phyloP scores from a whole-genome alignment of 2,888 invertebrate genomes.

The Drosophila incognita region DNA sequence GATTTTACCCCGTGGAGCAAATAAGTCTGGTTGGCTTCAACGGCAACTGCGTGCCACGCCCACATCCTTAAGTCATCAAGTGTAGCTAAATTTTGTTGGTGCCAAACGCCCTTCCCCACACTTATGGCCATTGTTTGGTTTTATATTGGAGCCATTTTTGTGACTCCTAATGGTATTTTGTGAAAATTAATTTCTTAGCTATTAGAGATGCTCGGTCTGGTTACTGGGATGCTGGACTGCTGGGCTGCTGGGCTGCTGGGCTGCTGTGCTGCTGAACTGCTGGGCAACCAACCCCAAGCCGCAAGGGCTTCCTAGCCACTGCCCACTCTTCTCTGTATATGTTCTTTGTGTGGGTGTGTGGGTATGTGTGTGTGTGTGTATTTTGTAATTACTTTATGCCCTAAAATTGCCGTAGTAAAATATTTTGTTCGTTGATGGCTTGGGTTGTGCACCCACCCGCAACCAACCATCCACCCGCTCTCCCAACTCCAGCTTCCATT shows the following conservation, averaged over 20 bases:
- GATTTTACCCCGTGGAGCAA: constrained; percentile 16
- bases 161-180: constrained; percentile 77
- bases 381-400: constrained; percentile 78
- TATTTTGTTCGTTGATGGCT: constrained; percentile 64
- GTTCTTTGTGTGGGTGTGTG: constrained; percentile 32
- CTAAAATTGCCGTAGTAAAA: constrained; percentile 75
- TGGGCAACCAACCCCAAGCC: constrained; percentile 2
- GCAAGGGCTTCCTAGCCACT: neutral
- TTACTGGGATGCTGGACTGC: neutral
- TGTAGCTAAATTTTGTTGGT: constrained; percentile 1
- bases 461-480: neutral
- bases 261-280: neutral
- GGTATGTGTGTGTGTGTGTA: constrained; percentile 46
- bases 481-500: neutral
- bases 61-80: constrained; percentile 9
- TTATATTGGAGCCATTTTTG: constrained; percentile 77
- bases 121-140: constrained; percentile 73
- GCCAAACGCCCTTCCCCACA: neutral
- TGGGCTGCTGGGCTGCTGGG: no score
- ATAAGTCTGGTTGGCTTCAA: neutral
- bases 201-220: constrained; percentile 54
- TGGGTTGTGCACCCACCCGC: constrained; percentile 1
- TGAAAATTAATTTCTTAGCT: constrained; percentile 79
- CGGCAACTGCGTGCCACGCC: constrained; percentile 20
- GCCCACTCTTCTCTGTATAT: constrained; percentile 2